Evolutionary conservation across 2,888 invertebrate species (phyloP).

Genomic region (Salticus scenicus): DNA sequence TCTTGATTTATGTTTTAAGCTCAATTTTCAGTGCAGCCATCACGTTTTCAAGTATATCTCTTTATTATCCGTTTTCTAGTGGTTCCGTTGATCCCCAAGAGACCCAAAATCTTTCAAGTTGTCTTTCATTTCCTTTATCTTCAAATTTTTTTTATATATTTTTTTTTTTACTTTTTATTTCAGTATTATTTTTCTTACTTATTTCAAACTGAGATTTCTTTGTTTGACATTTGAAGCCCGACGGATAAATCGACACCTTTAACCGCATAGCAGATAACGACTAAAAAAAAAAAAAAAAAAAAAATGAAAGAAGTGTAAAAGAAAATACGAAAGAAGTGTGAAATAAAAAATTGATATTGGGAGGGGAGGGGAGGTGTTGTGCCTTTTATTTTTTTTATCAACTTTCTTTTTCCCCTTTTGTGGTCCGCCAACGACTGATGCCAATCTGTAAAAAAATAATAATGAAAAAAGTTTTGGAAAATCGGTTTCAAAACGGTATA

Average conservation of each 20-base stretch:
- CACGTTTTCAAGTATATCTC: slow-evolving; percentile 69
- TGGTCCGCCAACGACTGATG: slow-evolving; percentile 37
- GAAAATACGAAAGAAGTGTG: slow-evolving; percentile 50
- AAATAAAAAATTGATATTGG: slow-evolving; percentile 61
- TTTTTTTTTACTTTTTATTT: neutral
- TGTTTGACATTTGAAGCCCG: slow-evolving; percentile 68
- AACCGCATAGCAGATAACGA: slow-evolving; percentile 53
- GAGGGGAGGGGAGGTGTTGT: neutral
- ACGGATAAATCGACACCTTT: slow-evolving; percentile 69
- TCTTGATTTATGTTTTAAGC: slow-evolving; percentile 67
- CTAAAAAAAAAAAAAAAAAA: slow-evolving; percentile 8
- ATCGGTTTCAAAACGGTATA: slow-evolving; percentile 50
- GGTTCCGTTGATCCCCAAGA: slow-evolving; percentile 53
- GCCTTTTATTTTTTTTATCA: slow-evolving; percentile 10
- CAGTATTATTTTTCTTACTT: slow-evolving; percentile 46
- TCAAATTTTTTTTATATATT: slow-evolving; percentile 21
- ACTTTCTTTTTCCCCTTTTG: slow-evolving; percentile 33
- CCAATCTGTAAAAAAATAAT: slow-evolving; percentile 33
- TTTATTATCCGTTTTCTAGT: slow-evolving; percentile 69
- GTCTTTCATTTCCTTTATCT: slow-evolving; percentile 67
- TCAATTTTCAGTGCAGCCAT: slow-evolving; percentile 64
- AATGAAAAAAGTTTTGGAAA: slow-evolving; percentile 40
- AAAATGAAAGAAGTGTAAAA: slow-evolving; percentile 5
- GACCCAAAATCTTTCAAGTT: slow-evolving; percentile 69
- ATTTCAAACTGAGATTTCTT: slow-evolving; percentile 69